Base-by-base conservation (phyloP, 2,113 vertebrate genomes). In the Eretmochelys imbricata region DNA sequence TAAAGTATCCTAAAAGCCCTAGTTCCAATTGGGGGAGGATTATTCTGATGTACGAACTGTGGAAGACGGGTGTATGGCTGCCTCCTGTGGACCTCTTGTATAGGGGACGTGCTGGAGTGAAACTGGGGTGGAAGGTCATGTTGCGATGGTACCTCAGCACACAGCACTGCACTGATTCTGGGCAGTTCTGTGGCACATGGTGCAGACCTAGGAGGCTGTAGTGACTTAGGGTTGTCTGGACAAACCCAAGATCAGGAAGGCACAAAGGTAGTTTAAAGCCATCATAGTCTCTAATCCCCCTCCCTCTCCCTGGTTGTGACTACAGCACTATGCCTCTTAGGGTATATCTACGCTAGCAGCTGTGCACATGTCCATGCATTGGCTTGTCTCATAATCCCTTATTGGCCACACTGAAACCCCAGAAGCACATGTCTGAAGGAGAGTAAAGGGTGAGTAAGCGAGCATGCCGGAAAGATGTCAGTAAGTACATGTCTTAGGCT, bases 81-180 rank as follows among this genome's bases (percentile, higher is more conserved):
- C 10, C 49, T 8, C 2, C 50, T 8, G 4, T 53, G n/a, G 8
- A 29, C 3, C 13, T 53, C 4, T 27, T 12, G 2, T 6, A 1
- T 4, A 5, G 4, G 11, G 6, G 84, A 3, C 1, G 8, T 2
- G 1, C 0, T n/a, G 42, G 8, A 1, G 27, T 20, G 31, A 75
- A 16, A 8, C 0, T 2, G 2, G 17, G n/a, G 16, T 72, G 65
- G 65, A 10, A 51, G 5, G 17, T 1, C 35, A 83, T 31, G 29
- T 4, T 3, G 1, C 1, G 2, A 17, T 72, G 22, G 1, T 53
- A 46, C 54, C 6, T 69, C 16, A 89, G n/a, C 20, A 24, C 4
- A 48, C 42, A 84, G 4, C 2, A 17, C 54, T 89, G 10, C 1
- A 0, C 2, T 69, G 7, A n/a, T 69, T 13, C 20, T 53, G 19